These are phyloP conservation scores for Eumerus sabulonum DNA, from an alignment of 2,888 invertebrate species.

Conservation along the genomic window DNA sequence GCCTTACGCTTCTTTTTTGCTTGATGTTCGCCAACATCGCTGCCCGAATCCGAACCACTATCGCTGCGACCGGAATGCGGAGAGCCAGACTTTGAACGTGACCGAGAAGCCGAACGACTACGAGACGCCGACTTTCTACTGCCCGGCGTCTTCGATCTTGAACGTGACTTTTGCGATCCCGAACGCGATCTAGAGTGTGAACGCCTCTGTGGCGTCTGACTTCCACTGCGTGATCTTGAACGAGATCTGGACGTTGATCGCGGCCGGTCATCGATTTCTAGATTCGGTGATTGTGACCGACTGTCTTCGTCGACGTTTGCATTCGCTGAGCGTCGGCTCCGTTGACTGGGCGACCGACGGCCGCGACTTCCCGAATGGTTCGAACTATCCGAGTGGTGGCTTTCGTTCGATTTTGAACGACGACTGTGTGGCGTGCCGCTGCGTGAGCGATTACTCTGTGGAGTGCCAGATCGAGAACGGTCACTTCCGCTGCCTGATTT, in stretches of 20 bases:
- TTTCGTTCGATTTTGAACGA: slow-evolving; percentile 70
- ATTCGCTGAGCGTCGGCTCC: slow-evolving; percentile 40
- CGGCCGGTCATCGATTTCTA: slow-evolving; percentile 80
- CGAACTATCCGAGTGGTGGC: slow-evolving; percentile 70
- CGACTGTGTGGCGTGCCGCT: slow-evolving; percentile 74
- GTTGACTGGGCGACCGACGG: slow-evolving; percentile 49
- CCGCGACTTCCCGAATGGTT: slow-evolving; percentile 63
- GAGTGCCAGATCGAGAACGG: slow-evolving; percentile 70
- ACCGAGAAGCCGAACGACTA: slow-evolving; percentile 79
- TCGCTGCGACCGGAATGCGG: slow-evolving; percentile 74
- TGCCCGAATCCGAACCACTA: slow-evolving; percentile 79
- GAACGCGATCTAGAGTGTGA: slow-evolving; percentile 69
- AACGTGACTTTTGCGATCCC: slow-evolving; percentile 72
- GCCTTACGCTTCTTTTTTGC: slow-evolving; percentile 77
- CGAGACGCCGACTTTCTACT: slow-evolving; percentile 68
- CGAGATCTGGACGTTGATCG: slow-evolving; percentile 75
- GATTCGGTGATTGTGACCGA: slow-evolving; percentile 80
- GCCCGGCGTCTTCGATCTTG: slow-evolving; percentile 75
- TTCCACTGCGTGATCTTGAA: slow-evolving; percentile 75
- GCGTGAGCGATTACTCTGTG: slow-evolving; percentile 70
- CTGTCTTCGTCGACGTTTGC: slow-evolving; percentile 77
- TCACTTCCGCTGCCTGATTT: slow-evolving; percentile 74
- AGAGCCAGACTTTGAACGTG: slow-evolving; percentile 74
- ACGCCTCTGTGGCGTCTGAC: slow-evolving; percentile 45
- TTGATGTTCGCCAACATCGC: slow-evolving; percentile 76